Base-by-base conservation (phyloP, 1,140 invertebrate species). In the Conus ventricosus region DNA sequence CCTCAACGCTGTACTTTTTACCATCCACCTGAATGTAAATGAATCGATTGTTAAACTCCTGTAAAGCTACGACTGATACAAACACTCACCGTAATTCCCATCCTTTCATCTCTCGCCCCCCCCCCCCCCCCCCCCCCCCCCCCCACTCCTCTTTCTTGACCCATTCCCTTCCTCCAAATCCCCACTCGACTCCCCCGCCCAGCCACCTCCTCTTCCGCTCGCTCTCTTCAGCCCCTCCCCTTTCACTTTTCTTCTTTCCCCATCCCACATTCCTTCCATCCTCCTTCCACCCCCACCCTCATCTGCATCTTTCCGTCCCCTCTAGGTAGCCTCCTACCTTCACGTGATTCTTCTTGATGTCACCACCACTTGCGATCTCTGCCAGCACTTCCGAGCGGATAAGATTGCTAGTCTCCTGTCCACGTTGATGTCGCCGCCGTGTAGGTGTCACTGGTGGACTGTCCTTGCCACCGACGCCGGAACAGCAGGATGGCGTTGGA, bases 401-500 rank as follows among this genome's bases (percentile, higher is more conserved):
- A 20, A 81, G 13, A 51, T 54, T 81, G 80, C 51, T 81, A n/a
- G n/a, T 23, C 23, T 54, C 39, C 51, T 81, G 80, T 81, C 80
- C 39, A 20, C 23, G 80, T 81, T 25, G 53, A 81, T 51, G 51
- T 81, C 80, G 80, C 80, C 27, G 80, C 0, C 4, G 5, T 8
- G 39, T 20, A 81, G 17, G 0, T 81, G 51, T 81, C 51, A 0
- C 1, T 3, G 17, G 39, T 54, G 51, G 51, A 23, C 80, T 53
- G 51, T 81, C 80, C 15, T 81, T 53, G 51, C 80, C 80, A 51
- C 80, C 84, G 5, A 17, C 39, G 3, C 85, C 85, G 71, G 71
- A 87, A 87, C 5, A 87, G 27, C 5, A 87, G 0, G 20, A 87
- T n/a, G 20, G 71, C 85, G 71, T 78, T 55, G 71, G 71, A n/a